Percentiles rank a stretch among this genome's conserved stretches.
phyloP scores from a whole-genome alignment of 2,797 vertebrate species.

The Amniataba percoides region DNA sequence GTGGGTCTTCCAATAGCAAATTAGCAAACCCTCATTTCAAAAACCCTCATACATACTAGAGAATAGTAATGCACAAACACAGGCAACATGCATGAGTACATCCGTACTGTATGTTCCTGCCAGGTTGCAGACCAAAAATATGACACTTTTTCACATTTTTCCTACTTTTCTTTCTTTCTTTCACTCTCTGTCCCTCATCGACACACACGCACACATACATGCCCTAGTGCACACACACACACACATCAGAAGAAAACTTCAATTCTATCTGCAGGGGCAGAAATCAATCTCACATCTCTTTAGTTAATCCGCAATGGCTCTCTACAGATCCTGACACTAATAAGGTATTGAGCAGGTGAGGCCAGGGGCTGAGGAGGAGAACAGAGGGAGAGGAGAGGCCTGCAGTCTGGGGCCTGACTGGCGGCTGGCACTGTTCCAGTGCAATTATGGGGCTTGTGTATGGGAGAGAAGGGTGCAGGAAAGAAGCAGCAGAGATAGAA shows the following conservation, averaged over 20 bases:
- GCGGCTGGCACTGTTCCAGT: conserved; percentile 84
- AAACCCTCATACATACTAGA: conserved; percentile 74
- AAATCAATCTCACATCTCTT: conserved; percentile 99
- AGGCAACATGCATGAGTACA: conserved; percentile 63
- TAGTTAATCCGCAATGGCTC: conserved; percentile 96
- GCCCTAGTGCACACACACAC: conserved; percentile 11
- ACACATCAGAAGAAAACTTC: conserved; percentile 77
- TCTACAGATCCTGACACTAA: conserved; percentile 98
- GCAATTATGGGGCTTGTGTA: conserved; percentile 84
- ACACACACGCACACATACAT: conserved; percentile 26
- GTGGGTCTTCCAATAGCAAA: conserved; percentile 89
- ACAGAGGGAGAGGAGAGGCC: conserved; percentile 76
- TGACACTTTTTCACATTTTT: conserved; percentile 23
- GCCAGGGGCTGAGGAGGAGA: conserved; percentile 85
- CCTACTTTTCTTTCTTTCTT: conserved; percentile 17
- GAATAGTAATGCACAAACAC: conserved; percentile 70
- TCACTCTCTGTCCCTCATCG: conserved; percentile 20
- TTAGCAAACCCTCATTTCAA: conserved; percentile 86
- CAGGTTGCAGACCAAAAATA: conserved; percentile 22
- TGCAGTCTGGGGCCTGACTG: conserved; percentile 78
- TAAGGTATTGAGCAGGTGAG: conserved; percentile 99
- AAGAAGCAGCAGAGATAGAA: conserved; percentile 88
- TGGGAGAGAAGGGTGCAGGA: conserved; percentile 79
- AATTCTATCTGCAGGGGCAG: conserved; percentile 89
- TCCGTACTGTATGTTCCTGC: conserved; percentile 50